These are phyloP conservation scores for Drosophila ananassae DNA, from an alignment of 1,140 invertebrate species.

Conservation along the genomic window DNA sequence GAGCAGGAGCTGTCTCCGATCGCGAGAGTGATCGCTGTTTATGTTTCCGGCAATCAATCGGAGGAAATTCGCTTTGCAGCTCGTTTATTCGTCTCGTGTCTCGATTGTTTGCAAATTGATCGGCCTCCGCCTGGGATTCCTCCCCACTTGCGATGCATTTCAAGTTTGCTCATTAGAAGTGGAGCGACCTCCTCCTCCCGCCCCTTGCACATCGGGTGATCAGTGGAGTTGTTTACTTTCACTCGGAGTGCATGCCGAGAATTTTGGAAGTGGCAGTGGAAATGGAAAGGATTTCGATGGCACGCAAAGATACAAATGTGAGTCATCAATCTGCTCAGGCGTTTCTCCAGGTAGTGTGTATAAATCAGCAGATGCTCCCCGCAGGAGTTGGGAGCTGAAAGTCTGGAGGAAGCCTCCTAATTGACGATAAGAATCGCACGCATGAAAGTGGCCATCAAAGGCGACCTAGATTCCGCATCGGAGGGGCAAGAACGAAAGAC, in stretches of 20 bases:
- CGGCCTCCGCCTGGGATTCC: constrained; percentile 25
- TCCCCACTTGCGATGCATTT: constrained; percentile 22
- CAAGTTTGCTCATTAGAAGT: constrained; percentile 53
- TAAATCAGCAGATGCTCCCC: constrained; percentile 12
- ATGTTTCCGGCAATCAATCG: constrained; percentile 78
- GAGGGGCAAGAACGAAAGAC: constrained; percentile 41
- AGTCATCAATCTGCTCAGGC: constrained; percentile 35
- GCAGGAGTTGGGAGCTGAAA: constrained; percentile 15
- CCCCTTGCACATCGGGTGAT: neutral
- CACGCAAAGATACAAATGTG: constrained; percentile 37
- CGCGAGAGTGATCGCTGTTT: constrained; percentile 53
- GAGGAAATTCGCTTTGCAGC: constrained; percentile 45
- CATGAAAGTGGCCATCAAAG: constrained; percentile 44
- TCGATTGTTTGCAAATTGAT: constrained; percentile 64
- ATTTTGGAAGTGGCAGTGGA: constrained; percentile 16
- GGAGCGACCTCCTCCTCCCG: constrained; percentile 18
- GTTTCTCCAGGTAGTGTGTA: constrained; percentile 30
- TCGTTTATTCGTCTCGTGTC: constrained; percentile 43
- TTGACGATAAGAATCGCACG: constrained; percentile 63
- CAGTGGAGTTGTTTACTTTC: constrained; percentile 54
- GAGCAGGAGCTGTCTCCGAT: constrained; percentile 26
- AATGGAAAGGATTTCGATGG: constrained; percentile 48
- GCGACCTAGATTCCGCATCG: constrained; percentile 28
- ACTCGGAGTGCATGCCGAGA: constrained; percentile 47
- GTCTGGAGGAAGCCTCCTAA: constrained; percentile 34